These are phyloP conservation scores for Anarhynchus alexandrinus DNA, from an alignment of 2,113 vertebrate species.

Conservation along the genomic window DNA sequence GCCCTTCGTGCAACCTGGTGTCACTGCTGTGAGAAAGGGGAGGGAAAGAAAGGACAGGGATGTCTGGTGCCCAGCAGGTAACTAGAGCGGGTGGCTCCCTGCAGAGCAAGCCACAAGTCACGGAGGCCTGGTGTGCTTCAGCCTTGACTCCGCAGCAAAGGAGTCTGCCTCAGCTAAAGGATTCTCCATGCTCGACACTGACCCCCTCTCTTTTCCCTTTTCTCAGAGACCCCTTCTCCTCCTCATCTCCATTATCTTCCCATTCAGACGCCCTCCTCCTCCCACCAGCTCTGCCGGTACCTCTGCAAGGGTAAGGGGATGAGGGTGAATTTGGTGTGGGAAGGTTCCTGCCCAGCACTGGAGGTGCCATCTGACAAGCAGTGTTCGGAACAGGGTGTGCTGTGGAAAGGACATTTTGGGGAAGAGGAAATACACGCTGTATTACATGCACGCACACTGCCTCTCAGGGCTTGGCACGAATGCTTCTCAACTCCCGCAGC, in stretches of 20 bases:
- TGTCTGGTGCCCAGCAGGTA: neutral
- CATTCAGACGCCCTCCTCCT: fast-evolving
- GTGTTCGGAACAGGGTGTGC: neutral
- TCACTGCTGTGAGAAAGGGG: neutral
- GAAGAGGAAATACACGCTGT: neutral
- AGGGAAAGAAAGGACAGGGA: neutral
- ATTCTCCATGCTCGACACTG: neutral
- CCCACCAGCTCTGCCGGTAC: neutral
- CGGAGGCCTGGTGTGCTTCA: neutral
- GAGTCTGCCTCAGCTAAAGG: neutral
- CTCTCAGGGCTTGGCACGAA: neutral
- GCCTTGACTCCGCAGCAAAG: neutral
- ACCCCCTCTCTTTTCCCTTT: neutral
- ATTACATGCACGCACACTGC: fast-evolving
- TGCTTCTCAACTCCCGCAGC: neutral
- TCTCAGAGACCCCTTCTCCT: neutral
- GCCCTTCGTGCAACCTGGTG: neutral
- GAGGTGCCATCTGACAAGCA: neutral
- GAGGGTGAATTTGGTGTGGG: neutral
- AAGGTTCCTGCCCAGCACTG: neutral
- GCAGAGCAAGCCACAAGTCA: neutral
- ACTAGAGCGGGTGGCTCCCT: neutral
- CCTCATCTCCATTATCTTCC: neutral
- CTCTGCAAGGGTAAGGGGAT: neutral
- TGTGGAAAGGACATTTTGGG: neutral